Base-by-base conservation (phyloP, 2,888 invertebrate genomes). In the Synergus umbraculus region DNA sequence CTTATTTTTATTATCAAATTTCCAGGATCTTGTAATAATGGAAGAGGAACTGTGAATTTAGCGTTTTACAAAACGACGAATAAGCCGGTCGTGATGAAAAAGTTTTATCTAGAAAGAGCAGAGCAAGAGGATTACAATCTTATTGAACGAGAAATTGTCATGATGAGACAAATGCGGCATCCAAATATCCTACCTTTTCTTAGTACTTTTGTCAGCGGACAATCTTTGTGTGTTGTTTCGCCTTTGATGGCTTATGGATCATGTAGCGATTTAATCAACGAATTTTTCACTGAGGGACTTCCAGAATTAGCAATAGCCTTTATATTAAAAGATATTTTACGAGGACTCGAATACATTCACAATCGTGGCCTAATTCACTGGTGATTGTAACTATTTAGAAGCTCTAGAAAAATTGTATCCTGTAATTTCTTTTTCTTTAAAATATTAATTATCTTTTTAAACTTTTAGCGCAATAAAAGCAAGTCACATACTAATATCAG, bases 231-330 rank as follows among this genome's bases (percentile, higher is more conserved):
- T 92, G 94, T 96, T 8, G 94, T 97, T 18, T 95, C 96, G 85
- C 97, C 97, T 0, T 93, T 97, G 12, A 96, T 97, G 96, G 96
- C 95, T 43, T 97, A 95, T 89, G 97, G 97, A 4, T 97, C 97
- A 0, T 97, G 97, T 88, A 94, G 95, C 81, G 96, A 97, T 90
- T 94, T 97, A 84, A 93, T 98, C 9, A 94, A 94, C 87, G 95
- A 95, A 85, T 96, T 96, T 92, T 98, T 97, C 91, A 94, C 92
- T 79, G 93, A 94, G 86, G 98, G 98, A 4, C 93, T 98, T 78
- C 96, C 97, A 0, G 98, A 98, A 92, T 93, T 95, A 73, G 96
- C 97, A 9, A 96, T 97, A 86, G 95, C 96, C 12, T 94, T 96
- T 78, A 96, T 98, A 85, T 92, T 98, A 78, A 94, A 95, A 86